A percentile compares a stretch with the other conserved stretches of the same genome.
Conservation (phyloP, 2,113 vertebrate genomes). For the Chrysochloris asiatica region DNA sequence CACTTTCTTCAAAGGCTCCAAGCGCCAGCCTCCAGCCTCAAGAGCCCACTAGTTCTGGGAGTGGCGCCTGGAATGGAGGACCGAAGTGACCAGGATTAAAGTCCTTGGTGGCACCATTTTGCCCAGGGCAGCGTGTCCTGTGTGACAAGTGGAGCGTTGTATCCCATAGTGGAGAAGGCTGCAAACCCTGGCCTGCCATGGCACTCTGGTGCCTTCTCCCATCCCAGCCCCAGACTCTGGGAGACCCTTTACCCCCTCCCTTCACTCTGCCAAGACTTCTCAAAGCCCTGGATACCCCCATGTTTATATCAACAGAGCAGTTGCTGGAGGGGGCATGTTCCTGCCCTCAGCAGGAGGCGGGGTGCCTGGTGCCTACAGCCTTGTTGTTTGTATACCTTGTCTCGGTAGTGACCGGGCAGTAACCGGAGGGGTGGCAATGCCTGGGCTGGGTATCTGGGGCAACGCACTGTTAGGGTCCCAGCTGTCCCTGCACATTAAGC, state of each 20-base stretch:
- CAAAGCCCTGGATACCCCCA: neutral
- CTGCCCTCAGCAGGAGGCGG: neutral
- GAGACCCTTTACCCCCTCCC: neutral
- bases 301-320: conserved; percentile 71
- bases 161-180: neutral
- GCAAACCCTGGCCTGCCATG: neutral
- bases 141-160: neutral
- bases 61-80: conserved; percentile 1
- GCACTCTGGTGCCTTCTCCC: neutral
- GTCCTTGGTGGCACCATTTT: neutral
- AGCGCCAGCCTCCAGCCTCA: neutral
- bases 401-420: conserved; percentile 83
- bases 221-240: neutral
- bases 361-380: neutral
- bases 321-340: neutral
- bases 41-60: neutral
- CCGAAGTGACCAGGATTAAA: neutral
- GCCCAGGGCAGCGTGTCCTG: neutral
- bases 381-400: conserved; percentile 75
- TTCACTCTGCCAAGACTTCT: neutral
- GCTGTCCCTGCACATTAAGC: conserved; percentile 84
- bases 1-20: conserved; percentile 37
- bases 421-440: conserved; percentile 73
- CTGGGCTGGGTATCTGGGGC: conserved; percentile 79
- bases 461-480: conserved; percentile 82